Conservation (phyloP, 2,888 invertebrate species). For the Macrosiphum euphorbiae region DNA sequence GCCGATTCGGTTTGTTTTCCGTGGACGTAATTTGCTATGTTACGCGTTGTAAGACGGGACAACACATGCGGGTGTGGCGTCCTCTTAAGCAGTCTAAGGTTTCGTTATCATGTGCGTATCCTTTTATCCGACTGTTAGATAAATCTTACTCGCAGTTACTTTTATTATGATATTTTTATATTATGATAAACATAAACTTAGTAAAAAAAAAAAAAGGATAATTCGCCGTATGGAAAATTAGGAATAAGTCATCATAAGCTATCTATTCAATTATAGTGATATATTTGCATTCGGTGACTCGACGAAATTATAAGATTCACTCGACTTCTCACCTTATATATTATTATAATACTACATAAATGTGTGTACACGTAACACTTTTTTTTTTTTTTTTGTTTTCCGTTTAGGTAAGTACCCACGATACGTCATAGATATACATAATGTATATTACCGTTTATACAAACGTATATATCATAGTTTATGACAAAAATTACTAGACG, state of each 20-base stretch:
- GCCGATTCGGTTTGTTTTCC: no score
- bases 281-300: background rate
- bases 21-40: no score
- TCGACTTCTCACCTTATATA: background rate
- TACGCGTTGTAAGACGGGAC: no score
- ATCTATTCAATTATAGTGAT: background rate
- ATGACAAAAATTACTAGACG: conserved; percentile 38
- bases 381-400: background rate
- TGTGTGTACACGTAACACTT: background rate
- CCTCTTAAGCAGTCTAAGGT: background rate
- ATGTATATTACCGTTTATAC: background rate
- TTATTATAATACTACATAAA: background rate
- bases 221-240: background rate
- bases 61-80: no score
- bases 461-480: background rate
- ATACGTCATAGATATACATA: background rate
- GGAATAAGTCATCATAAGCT: background rate
- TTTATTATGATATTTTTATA: background rate
- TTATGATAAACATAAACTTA: background rate
- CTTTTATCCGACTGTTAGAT: background rate
- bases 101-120: background rate
- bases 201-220: background rate
- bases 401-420: background rate
- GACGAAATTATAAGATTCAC: background rate
- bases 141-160: background rate